Evolutionary conservation across 2,797 vertebrate genomes (phyloP), one percentile per base, ranked within the genome.

Genomic region (Liparis tanakae): DNA sequence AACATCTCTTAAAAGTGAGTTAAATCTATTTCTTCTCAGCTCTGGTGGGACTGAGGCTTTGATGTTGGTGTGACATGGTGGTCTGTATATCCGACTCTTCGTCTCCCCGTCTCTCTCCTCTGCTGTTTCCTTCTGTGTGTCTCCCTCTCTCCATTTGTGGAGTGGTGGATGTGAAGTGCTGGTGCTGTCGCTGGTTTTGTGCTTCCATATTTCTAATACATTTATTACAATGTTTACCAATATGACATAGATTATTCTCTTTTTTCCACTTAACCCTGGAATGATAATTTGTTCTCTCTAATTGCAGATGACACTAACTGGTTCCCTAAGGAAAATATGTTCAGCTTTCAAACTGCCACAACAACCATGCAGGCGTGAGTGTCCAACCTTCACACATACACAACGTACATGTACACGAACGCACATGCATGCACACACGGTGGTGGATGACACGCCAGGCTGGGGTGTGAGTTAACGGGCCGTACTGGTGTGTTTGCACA

Each of bases 281-380:
- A 53, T 81, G 7, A 65, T 57, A 0, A 46, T 69, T 67, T 78
- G 25, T 67, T 88, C 69, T 87, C 66, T 85, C 51, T 74, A 88
- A 80, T 91, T 93, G 46, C 93, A 99, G 98, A 99, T 15, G 97
- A 99, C 73, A 94, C 94, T 60, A 98, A 96, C 88, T 99, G 98
- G 98, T 98, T 97, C 91, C 98, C 98, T 33, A 99, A 98, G 87
- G 98, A 99, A 88, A 99, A 96, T 72, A 97, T 99, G 93, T 98
- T 99, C 94, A 95, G 91, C 92, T 99, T 99, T 91, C 97, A 98
- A 88, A 97, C 97, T 1, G 97, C 98, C 75, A 97, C 96, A 65
- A 99, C 98, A 69, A 99, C 98, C 94, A 98, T 99, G 95, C 98
- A 99, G 95, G 98, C 98, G 98, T 99, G 92, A 99, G 98, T 97